These are phyloP conservation scores for Chromoteleia sp. DNA, from an alignment of 2,888 invertebrate species.

Conservation along the genomic window DNA sequence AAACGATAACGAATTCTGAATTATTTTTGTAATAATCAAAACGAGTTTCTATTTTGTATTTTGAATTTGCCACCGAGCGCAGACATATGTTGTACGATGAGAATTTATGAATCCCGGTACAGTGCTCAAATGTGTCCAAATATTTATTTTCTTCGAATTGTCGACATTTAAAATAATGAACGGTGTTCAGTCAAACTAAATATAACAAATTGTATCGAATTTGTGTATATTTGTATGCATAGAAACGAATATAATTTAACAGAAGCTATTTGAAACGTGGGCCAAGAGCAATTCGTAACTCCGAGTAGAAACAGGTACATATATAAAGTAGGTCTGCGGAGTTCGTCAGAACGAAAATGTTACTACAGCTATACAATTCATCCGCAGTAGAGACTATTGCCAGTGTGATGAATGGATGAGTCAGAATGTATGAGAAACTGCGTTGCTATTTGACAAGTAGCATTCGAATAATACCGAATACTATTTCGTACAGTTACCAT, in stretches of 20 bases:
- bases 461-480: conserved; percentile 67
- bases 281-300: conserved; percentile 66
- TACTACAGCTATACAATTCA: conserved; percentile 63
- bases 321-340: conserved; percentile 61
- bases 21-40: too few species aligned
- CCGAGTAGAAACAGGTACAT: conserved; percentile 54
- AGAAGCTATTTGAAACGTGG: conserved; percentile 53
- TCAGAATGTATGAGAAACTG: conserved; percentile 62
- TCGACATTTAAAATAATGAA: conserved; percentile 48
- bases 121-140: not conserved
- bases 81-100: too few species aligned
- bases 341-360: conserved; percentile 66
- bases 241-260: conserved; percentile 65
- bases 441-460: conserved; percentile 68
- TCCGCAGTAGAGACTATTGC: conserved; percentile 62
- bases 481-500: conserved; percentile 51
- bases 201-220: conserved; percentile 64
- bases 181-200: conserved; percentile 49
- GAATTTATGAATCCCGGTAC: too few species aligned
- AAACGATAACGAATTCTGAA: too few species aligned
- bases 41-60: too few species aligned
- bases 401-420: conserved; percentile 66
- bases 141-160: conserved; percentile 13
- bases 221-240: conserved; percentile 58
- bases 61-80: too few species aligned